Conservation (phyloP, 2,888 invertebrate genomes). For the Elegia similella region DNA sequence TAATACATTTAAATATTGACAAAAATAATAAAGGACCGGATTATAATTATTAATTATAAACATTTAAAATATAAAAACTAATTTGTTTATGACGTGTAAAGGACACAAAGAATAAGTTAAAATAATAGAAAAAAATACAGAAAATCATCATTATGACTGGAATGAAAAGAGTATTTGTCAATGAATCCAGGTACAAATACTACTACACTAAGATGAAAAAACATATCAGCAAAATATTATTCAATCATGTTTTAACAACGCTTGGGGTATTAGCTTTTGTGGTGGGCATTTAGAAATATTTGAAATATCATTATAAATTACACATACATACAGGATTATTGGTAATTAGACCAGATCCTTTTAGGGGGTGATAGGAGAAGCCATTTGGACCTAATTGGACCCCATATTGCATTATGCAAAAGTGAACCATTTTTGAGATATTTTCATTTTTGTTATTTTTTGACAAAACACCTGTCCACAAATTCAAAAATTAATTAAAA, state of each 20-base stretch:
- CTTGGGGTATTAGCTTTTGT: background rate
- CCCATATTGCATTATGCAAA: no score
- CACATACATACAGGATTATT: no score
- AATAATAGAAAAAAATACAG: background rate
- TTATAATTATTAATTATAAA: no score
- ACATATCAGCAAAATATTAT: background rate
- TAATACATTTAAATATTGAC: background rate
- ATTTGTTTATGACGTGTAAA: background rate
- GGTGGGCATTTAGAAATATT: background rate
- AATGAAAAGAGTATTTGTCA: constrained; percentile 8
- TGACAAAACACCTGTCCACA: no score
- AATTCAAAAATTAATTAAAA: no score
- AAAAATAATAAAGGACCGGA: background rate
- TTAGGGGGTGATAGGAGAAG: no score
- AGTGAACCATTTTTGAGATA: no score
- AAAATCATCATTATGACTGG: background rate
- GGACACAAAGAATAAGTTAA: background rate
- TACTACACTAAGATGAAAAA: background rate
- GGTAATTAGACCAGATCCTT: no score
- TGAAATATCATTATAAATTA: background rate
- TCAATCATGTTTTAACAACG: background rate
- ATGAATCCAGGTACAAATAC: background rate
- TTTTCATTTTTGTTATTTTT: no score
- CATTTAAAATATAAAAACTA: background rate
- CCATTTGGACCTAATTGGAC: no score